A percentile compares a stretch with the other conserved stretches of the same genome.
Conservation (phyloP, 1,140 invertebrate species). For the Brachionus asplanchnoidis region DNA sequence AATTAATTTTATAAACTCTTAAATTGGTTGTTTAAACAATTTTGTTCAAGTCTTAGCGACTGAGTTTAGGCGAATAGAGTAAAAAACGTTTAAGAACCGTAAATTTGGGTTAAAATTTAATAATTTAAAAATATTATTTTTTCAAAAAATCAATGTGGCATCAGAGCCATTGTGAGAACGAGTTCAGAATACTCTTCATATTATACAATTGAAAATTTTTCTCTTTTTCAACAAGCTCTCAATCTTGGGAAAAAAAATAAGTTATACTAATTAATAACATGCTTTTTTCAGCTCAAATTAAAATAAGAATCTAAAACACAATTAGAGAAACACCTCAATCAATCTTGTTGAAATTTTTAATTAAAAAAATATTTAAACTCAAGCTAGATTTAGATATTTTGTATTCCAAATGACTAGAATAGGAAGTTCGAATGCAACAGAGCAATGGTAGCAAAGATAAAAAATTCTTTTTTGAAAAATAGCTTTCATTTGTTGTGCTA, state of each 20-base stretch:
- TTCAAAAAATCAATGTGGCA: not conserved
- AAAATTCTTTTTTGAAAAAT: constrained; percentile 30
- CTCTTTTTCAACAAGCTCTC: not conserved
- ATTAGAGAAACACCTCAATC: not conserved
- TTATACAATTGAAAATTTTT: not conserved
- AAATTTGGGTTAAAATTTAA: not conserved
- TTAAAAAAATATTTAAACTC: not conserved
- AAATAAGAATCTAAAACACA: not conserved
- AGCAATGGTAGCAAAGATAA: constrained; percentile 21
- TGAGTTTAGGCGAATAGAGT: not conserved
- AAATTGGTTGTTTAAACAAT: not conserved
- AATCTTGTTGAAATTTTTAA: constrained; percentile 5
- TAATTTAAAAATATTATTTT: not conserved
- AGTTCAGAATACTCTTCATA: not conserved
- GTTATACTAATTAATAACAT: not conserved
- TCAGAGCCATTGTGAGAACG: not conserved
- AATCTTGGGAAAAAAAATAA: not conserved
- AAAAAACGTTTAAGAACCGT: not conserved
- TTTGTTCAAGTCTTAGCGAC: not conserved
- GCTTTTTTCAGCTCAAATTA: not conserved
- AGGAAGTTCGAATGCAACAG: not conserved
- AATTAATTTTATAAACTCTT: not conserved
- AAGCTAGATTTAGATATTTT: not conserved
- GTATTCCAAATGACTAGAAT: not conserved
- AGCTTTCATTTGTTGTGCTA: constrained; percentile 22